Evolutionary conservation across 2,113 vertebrate species (phyloP), one percentile per base, ranked within the genome.

Genomic region (Loxodonta africana): DNA sequence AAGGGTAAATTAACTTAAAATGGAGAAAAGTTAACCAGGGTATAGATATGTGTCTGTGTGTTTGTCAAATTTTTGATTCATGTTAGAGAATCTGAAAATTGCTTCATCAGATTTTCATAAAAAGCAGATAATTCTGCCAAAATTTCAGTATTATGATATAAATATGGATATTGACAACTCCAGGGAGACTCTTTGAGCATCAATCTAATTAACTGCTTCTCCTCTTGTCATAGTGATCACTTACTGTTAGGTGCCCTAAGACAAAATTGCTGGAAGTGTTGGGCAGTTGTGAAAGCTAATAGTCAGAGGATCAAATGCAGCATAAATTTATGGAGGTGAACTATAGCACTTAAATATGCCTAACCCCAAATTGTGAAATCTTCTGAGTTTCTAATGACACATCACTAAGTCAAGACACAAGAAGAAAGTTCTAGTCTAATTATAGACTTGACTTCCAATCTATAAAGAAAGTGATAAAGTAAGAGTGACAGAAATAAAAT

Each of bases 61-160:
- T 95, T 93, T 95, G 93, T 96, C 88, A 86, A 92, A 90, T 85
- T 96, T 97, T 96, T 97, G 97, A 98, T 98, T 97, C 82, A 97
- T 97, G 84, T 95, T 94, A 90, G 80, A 37, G 95, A 96, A 94
- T 97, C 76, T 94, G 96, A 97, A 97, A 97, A 97, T 74, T 96
- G 90, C 84, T 94, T 97, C 90, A 97, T 97, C 88, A 81, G 20
- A 97, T 97, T 97, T 97, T 98, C 96, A 97, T 97, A 96, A 97
- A 96, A 97, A 95, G 84, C 88, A 97, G 95, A 97, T 98, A 98
- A 97, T 95, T 98, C 98, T 98, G 95, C 74, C 96, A 94, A 95
- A 96, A 89, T 83, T 73, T 1, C 46, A 91, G 63, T 37, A 30
- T 93, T 73, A 41, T 97, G 96, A 97, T 97, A 97, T 98, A 98